Evolutionary conservation across 2,113 vertebrate genomes (phyloP), one percentile per base, ranked within the genome.

Genomic region (Rhea pennata): DNA sequence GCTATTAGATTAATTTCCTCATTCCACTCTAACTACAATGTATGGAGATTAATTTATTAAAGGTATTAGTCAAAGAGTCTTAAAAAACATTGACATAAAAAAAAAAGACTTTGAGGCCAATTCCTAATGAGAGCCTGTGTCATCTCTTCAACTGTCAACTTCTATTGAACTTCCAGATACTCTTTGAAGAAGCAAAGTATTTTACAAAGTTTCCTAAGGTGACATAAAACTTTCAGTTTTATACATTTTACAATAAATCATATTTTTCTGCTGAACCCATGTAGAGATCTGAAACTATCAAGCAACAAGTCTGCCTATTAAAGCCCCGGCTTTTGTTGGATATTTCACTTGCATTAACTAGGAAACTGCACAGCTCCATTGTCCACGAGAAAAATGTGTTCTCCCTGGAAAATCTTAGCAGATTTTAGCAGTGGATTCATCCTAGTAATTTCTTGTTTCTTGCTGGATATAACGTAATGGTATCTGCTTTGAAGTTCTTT

Each of bases 401-500:
- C 82, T 88, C 51, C 59, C 58, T 27, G 91, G 79, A 93, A 96
- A 95, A 96, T 17, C 75, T 54, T 19, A 5, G 72, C 31, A 31
- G 87, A 80, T 95, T 88, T 65, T 84, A 95, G 87, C 17, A 67
- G 91, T 82, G 64, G 96, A 97, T 98, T 91, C 82, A 50, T 1
- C 79, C 92, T 91, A 11, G 2, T n/a, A 90, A 96, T 84, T 96
- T 76, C 96, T 92, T 96, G 90, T 94, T 96, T 95, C 97, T 97
- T 96, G 93, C 91, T 11, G 36, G 82, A 80, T 39, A 61, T 29
- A 88, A 84, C 65, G 40, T 40, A 89, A 90, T 39, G 50, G 85
- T 58, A 53, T 76, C 42, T 46, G 76, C 96, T 98, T 97, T 98
- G 92, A 98, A 96, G 93, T 50, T 95, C 91, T 96, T 97, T 95